phyloP scores from a whole-genome alignment of 2,113 vertebrate genomes.

The Hemiscyllium ocellatum region DNA sequence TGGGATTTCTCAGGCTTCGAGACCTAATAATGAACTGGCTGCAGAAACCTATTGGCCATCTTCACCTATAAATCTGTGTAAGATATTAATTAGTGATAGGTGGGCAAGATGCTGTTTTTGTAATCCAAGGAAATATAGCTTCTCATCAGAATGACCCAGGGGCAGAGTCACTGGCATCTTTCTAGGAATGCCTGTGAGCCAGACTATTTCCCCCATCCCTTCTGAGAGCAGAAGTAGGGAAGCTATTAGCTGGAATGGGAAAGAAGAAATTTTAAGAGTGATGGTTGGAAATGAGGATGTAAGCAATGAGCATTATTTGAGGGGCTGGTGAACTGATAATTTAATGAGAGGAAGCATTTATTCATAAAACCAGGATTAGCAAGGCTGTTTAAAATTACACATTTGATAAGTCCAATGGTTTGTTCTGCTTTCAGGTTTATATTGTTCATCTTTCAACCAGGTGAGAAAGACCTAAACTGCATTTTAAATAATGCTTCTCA shows the following conservation, averaged over 20 bases:
- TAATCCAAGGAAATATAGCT: background rate
- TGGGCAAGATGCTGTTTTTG: slow-evolving; percentile 16
- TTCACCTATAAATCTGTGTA: slow-evolving; percentile 35
- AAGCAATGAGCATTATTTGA: background rate
- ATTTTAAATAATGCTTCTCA: background rate
- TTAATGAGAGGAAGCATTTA: background rate
- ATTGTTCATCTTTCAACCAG: background rate
- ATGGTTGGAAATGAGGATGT: background rate
- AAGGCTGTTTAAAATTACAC: background rate
- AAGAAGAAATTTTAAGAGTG: background rate
- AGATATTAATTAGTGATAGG: slow-evolving; percentile 35
- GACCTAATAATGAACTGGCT: background rate
- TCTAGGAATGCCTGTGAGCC: background rate
- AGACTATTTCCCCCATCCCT: background rate
- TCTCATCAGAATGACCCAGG: background rate
- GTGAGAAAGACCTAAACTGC: background rate
- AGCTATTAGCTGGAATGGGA: background rate
- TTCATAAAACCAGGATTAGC: background rate
- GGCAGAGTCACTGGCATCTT: background rate
- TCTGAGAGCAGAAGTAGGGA: background rate
- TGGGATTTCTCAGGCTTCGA: slow-evolving; percentile 29
- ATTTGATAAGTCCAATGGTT: background rate
- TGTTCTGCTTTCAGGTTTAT: background rate
- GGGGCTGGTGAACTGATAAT: background rate
- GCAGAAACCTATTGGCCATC: slow-evolving; percentile 16